phyloP scores from a whole-genome alignment of 2,797 vertebrate genomes.

The Tolypeutes matacus region DNA sequence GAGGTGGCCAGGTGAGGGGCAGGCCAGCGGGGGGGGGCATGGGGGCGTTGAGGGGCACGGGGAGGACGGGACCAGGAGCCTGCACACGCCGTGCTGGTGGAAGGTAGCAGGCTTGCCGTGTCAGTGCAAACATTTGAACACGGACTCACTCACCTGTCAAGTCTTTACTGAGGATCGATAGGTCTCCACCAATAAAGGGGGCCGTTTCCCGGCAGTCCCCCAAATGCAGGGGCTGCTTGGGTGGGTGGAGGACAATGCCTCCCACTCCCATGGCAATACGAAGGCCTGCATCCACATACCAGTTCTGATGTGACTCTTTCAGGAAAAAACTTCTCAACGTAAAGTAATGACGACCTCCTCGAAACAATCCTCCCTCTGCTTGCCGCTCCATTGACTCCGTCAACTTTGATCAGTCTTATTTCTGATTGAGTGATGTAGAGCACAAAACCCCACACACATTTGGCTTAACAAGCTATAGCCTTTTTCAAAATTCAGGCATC shows the following conservation, averaged over 20 bases:
- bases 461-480: not conserved
- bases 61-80: not conserved
- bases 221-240: conserved; percentile 40
- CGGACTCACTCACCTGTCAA: not conserved
- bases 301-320: conserved; percentile 32
- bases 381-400: conserved; percentile 25
- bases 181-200: conserved; percentile 16
- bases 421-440: conserved; percentile 9
- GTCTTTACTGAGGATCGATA: conserved; percentile 32
- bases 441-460: not conserved
- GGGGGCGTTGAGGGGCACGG: not conserved
- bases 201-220: not conserved
- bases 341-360: conserved; percentile 52
- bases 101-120: conserved; percentile 45
- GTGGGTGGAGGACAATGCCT: not conserved
- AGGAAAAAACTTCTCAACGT: conserved; percentile 18
- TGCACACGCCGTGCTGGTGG: not conserved
- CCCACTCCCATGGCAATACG: not conserved
- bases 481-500: conserved; percentile 48
- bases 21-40: not conserved
- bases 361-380: not conserved
- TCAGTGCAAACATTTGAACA: not conserved
- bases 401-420: not conserved
- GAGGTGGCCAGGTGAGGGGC: not conserved
- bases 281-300: not conserved